Percentiles rank a stretch among this genome's conserved stretches.
phyloP scores from a whole-genome alignment of 1,140 invertebrate genomes.

The Drosophila murphyi region DNA sequence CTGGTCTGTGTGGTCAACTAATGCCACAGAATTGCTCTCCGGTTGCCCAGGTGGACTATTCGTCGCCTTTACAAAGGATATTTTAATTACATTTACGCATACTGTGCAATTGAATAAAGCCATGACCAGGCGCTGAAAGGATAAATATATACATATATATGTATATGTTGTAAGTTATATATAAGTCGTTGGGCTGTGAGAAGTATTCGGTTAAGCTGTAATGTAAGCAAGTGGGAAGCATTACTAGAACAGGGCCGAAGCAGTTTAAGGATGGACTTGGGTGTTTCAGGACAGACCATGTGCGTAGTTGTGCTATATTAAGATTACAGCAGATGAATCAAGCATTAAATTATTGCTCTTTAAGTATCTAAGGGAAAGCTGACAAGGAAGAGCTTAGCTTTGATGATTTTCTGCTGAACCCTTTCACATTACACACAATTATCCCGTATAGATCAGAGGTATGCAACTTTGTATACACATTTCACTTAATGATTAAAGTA shows the following conservation, averaged over 20 bases:
- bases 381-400: slow-evolving; percentile 22
- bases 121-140: slow-evolving; percentile 7
- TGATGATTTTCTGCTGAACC: not conserved
- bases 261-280: slow-evolving; percentile 38
- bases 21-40: slow-evolving; percentile 67
- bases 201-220: slow-evolving; percentile 62
- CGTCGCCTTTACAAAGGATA: slow-evolving; percentile 74
- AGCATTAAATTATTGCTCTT: slow-evolving; percentile 52
- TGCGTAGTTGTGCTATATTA: slow-evolving; percentile 41
- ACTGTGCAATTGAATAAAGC: slow-evolving; percentile 76
- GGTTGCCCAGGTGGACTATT: slow-evolving; percentile 65
- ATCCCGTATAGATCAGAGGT: too few relatives aligned
- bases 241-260: slow-evolving; percentile 62
- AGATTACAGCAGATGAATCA: slow-evolving; percentile 42
- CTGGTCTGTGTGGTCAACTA: slow-evolving; percentile 65
- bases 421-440: not conserved
- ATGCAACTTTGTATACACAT: not conserved
- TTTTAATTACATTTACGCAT: slow-evolving; percentile 82
- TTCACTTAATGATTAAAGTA: not conserved
- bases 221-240: slow-evolving; percentile 76
- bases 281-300: slow-evolving; percentile 5
- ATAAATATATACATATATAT: not conserved
- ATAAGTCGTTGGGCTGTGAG: slow-evolving; percentile 1
- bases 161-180: not conserved
- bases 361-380: slow-evolving; percentile 11